phyloP scores from a whole-genome alignment of 2,797 vertebrate genomes.

The Paratrypauchen microcephalus region DNA sequence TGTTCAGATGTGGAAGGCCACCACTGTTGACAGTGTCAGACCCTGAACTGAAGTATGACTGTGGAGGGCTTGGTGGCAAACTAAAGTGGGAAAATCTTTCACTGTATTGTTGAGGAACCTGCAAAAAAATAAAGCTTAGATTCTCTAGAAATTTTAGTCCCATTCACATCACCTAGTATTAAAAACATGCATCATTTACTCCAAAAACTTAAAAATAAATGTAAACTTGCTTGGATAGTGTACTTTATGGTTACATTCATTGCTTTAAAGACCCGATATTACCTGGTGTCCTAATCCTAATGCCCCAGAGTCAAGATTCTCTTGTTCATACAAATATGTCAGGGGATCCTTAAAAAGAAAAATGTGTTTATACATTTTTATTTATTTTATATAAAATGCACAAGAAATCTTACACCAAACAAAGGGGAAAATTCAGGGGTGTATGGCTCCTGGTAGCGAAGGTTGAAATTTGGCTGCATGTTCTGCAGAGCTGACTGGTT shows the following conservation, averaged over 20 bases:
- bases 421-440: slow-evolving; percentile 79
- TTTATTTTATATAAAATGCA: too few relatives aligned
- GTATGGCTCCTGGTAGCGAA: slow-evolving; percentile 80
- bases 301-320: slow-evolving; percentile 64
- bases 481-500: slow-evolving; percentile 68
- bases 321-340: slow-evolving; percentile 74
- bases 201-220: too few relatives aligned
- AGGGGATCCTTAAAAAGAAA: slow-evolving; percentile 65
- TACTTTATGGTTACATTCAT: too few relatives aligned
- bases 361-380: not conserved
- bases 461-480: slow-evolving; percentile 70
- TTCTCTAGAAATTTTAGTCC: too few relatives aligned
- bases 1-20: slow-evolving; percentile 79
- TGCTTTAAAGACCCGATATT: slow-evolving; percentile 2
- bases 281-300: slow-evolving; percentile 76
- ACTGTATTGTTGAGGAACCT: slow-evolving; percentile 64
- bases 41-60: slow-evolving; percentile 81
- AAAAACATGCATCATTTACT: too few relatives aligned
- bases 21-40: slow-evolving; percentile 63
- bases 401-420: slow-evolving; percentile 61
- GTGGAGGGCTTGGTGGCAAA: slow-evolving; percentile 72
- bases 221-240: too few relatives aligned
- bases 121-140: slow-evolving; percentile 21
- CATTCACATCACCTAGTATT: too few relatives aligned
- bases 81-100: slow-evolving; percentile 68